Evolutionary conservation across 1,140 invertebrate species (phyloP).

Genomic region (Trinorchestia longiramus): DNA sequence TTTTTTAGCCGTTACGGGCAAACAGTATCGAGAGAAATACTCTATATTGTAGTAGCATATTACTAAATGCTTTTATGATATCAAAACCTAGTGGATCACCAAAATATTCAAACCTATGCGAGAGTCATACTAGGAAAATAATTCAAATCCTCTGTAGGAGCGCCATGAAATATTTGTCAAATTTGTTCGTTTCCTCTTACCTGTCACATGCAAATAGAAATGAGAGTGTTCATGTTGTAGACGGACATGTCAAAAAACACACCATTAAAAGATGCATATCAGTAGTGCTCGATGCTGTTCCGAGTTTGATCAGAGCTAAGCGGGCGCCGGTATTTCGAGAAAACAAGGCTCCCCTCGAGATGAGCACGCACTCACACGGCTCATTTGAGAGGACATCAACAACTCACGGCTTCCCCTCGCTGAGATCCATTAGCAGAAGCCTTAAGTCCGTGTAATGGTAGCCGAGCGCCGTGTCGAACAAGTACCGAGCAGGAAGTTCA

Average conservation of each 20-base stretch:
- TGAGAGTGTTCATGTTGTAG: not conserved
- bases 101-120: too few species aligned
- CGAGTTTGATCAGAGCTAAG: not conserved
- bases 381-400: slow-evolving; percentile 20
- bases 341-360: not conserved
- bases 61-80: not conserved
- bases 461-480: slow-evolving; percentile 2
- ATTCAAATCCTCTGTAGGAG: not conserved
- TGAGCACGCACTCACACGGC: slow-evolving; percentile 26
- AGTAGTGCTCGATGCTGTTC: not conserved
- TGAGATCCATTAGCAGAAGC: slow-evolving; percentile 44
- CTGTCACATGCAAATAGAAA: not conserved
- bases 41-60: not conserved
- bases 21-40: not conserved
- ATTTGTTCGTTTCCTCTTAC: not conserved
- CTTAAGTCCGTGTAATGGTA: slow-evolving; percentile 32
- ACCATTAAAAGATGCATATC: not conserved
- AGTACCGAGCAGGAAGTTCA: slow-evolving; percentile 32
- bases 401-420: slow-evolving; percentile 9
- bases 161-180: not conserved
- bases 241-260: not conserved
- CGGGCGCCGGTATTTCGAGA: not conserved
- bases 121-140: not conserved
- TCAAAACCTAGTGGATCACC: not conserved
- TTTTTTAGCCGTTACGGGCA: not conserved